Conservation (phyloP, 2,113 vertebrate genomes). For the Chloropsis cyanopogon region DNA sequence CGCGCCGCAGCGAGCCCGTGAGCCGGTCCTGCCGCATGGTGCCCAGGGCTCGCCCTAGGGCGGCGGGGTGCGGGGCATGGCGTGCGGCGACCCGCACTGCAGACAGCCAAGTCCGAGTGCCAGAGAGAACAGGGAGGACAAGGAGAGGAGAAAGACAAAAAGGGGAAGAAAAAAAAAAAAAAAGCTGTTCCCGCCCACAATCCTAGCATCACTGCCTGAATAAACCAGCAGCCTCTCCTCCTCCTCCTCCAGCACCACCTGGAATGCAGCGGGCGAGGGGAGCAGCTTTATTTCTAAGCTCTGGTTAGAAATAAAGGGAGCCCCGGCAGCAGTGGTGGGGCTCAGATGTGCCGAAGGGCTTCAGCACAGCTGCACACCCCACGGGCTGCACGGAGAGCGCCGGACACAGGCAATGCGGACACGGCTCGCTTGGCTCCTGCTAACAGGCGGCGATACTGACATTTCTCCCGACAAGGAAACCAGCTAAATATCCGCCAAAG, state of each 20-base stretch:
- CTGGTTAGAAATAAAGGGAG: not conserved
- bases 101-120: slow-evolving; percentile 10
- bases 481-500: not conserved
- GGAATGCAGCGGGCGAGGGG: not conserved
- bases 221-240: slow-evolving; percentile 1
- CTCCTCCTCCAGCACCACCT: slow-evolving; percentile 33
- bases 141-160: not conserved
- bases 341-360: not conserved
- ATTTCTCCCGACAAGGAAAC: not conserved
- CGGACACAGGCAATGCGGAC: rapidly evolving
- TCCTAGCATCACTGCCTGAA: slow-evolving; percentile 51
- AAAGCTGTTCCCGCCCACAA: slow-evolving; percentile 67
- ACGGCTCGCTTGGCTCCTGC: rapidly evolving
- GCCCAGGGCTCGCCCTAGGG: not conserved
- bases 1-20: slow-evolving; percentile 78
- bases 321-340: not conserved
- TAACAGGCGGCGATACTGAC: rapidly evolving
- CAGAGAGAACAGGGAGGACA: not conserved
- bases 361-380: not conserved
- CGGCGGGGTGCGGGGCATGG: not conserved
- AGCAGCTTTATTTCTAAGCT: not conserved
- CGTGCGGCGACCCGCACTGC: slow-evolving; percentile 69
- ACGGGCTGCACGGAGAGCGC: not conserved
- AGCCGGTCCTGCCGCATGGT: slow-evolving; percentile 87
- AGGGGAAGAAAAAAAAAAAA: not conserved